These are phyloP conservation scores for Apodemia duryi DNA, from an alignment of 2,888 invertebrate genomes.

Conservation along the genomic window DNA sequence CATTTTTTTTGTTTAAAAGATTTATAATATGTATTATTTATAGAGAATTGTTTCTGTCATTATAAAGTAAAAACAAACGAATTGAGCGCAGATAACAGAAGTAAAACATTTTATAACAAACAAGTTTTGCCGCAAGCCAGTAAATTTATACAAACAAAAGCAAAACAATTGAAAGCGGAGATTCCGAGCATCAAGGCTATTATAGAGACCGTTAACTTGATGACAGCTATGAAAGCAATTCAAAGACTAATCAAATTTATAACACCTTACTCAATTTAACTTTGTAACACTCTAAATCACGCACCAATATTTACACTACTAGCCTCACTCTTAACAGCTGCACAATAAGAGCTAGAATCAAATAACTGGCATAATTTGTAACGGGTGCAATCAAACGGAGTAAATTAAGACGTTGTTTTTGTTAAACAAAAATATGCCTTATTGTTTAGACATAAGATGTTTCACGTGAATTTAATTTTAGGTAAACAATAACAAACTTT, in stretches of 20 bases:
- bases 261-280: slow-evolving; percentile 30
- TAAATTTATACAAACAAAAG: slow-evolving; percentile 3
- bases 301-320: slow-evolving; percentile 10
- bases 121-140: slow-evolving; percentile 9
- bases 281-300: slow-evolving; percentile 24
- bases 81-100: not conserved
- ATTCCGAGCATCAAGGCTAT: slow-evolving; percentile 17
- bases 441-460: slow-evolving; percentile 20
- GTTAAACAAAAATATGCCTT: slow-evolving; percentile 22
- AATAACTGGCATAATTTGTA: slow-evolving; percentile 9
- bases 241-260: slow-evolving; percentile 31
- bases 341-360: slow-evolving; percentile 14
- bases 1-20: too few relatives aligned
- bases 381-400: slow-evolving; percentile 24
- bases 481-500: slow-evolving; percentile 28
- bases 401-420: slow-evolving; percentile 25
- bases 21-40: too few relatives aligned
- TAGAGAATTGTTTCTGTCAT: not conserved
- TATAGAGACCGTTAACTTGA: slow-evolving; percentile 23
- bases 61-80: not conserved
- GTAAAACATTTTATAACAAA: slow-evolving; percentile 10
- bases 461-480: slow-evolving; percentile 16
- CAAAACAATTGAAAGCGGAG: slow-evolving; percentile 7
- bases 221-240: slow-evolving; percentile 28
- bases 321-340: not conserved